Evolutionary conservation across 2,113 vertebrate genomes (phyloP).

Genomic region (Sander lucioperca): DNA sequence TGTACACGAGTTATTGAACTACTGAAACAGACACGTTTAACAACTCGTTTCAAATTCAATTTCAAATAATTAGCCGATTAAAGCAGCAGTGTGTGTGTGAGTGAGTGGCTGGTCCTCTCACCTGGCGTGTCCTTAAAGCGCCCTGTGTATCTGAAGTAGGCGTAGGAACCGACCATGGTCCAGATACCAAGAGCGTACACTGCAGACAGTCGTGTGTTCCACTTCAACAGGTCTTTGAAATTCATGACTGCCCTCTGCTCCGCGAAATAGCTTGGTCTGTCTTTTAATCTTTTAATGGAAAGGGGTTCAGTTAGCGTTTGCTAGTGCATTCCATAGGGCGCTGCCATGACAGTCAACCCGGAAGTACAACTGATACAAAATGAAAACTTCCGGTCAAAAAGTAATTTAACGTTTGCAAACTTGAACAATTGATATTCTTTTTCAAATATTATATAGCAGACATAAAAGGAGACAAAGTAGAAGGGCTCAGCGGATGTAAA

Average conservation of each 20-base stretch:
- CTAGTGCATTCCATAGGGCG: not conserved
- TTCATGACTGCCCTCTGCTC: slow-evolving; percentile 42
- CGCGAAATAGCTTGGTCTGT: fast-evolving
- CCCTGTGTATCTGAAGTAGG: slow-evolving; percentile 52
- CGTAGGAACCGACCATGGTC: slow-evolving; percentile 72
- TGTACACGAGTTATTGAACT: too few relatives aligned
- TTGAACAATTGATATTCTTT: too few relatives aligned
- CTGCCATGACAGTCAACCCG: slow-evolving; percentile 33
- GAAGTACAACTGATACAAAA: not conserved
- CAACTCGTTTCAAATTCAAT: too few relatives aligned
- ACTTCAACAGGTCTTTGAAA: slow-evolving; percentile 27
- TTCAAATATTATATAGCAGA: too few relatives aligned
- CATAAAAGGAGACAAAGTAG: too few relatives aligned
- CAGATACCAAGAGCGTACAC: slow-evolving; percentile 77
- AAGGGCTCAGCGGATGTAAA: too few relatives aligned
- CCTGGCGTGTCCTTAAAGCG: slow-evolving; percentile 2
- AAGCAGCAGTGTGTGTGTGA: not conserved
- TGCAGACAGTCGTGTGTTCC: slow-evolving; percentile 62
- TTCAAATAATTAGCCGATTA: too few relatives aligned
- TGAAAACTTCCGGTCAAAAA: not conserved
- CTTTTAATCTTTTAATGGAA: not conserved
- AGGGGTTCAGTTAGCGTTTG: not conserved
- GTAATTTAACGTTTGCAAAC: not conserved
- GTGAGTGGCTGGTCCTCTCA: slow-evolving; percentile 28
- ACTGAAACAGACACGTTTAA: too few relatives aligned